A percentile compares a stretch with the other conserved stretches of the same genome.
Conservation (phyloP, 2,113 vertebrate genomes). For the Tetrax tetrax region DNA sequence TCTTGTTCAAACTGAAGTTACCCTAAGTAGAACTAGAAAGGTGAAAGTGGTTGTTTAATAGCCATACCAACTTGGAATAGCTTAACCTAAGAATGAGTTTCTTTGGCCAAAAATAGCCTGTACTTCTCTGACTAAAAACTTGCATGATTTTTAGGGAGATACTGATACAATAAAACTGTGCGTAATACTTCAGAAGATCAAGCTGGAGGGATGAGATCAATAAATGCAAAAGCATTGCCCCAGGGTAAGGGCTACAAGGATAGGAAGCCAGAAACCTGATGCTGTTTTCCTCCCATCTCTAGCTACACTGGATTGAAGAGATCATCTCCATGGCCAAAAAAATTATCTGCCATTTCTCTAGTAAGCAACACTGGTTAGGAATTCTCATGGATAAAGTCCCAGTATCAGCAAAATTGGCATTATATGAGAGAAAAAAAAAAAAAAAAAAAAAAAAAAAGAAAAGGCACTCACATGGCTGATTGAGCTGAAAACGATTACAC, state of each 20-base stretch:
- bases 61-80: neutral
- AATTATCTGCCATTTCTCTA: neutral
- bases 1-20: neutral
- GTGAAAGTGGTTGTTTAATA: neutral
- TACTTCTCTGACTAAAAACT: neutral
- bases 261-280: neutral
- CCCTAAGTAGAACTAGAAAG: neutral
- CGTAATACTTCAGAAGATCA: neutral
- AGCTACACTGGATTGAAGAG: neutral
- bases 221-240: neutral
- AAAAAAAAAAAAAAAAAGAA: conserved; percentile 25
- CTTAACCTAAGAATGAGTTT: neutral
- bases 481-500: neutral
- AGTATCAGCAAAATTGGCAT: conserved; percentile 10
- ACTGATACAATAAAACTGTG: neutral
- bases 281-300: neutral
- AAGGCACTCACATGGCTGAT: conserved; percentile 48
- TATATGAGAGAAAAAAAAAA: neutral
- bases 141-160: neutral
- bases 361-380: neutral
- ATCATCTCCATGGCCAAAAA: neutral
- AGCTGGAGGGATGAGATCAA: neutral
- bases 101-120: neutral
- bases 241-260: neutral
- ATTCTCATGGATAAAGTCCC: neutral